Evolutionary conservation across 2,797 vertebrate species (phyloP).

Genomic region (Strix occidentalis): DNA sequence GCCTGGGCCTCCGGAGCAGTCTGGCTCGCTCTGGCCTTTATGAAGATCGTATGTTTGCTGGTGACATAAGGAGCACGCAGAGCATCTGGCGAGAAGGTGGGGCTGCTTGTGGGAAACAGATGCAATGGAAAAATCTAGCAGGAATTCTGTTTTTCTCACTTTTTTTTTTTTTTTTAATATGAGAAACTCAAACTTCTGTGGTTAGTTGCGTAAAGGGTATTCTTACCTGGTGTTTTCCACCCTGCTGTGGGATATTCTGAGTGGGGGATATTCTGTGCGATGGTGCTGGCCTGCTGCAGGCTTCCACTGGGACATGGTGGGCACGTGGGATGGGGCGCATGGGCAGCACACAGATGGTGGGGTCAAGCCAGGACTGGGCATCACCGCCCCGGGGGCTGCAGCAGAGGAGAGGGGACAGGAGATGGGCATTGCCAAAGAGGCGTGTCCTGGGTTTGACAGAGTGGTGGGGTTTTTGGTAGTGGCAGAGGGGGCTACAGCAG

Average conservation of each 20-base stretch:
- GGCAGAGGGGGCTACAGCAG: too few species aligned
- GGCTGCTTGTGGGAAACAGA: background rate
- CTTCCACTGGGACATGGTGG: background rate
- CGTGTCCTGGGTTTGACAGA: too few species aligned
- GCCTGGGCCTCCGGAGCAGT: background rate
- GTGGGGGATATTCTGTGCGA: background rate
- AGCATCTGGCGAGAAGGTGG: accelerated
- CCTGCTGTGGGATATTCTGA: background rate
- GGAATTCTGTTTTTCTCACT: background rate
- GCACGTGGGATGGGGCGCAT: accelerated
- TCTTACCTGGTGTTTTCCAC: background rate
- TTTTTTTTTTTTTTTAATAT: background rate
- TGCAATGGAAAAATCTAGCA: background rate
- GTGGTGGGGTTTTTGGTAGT: too few species aligned
- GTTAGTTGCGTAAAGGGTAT: background rate
- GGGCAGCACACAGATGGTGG: background rate
- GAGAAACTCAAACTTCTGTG: background rate
- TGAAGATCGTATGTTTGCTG: background rate
- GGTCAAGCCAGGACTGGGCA: background rate
- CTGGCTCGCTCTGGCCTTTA: background rate
- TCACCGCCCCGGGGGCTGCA: accelerated
- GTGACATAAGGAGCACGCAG: background rate
- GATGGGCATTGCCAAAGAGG: background rate
- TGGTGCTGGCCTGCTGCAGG: background rate
- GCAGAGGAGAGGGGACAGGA: background rate